Evolutionary conservation across 2,888 invertebrate species (phyloP), one percentile per base, ranked within the genome.

Genomic region (Latheticus oryzae): DNA sequence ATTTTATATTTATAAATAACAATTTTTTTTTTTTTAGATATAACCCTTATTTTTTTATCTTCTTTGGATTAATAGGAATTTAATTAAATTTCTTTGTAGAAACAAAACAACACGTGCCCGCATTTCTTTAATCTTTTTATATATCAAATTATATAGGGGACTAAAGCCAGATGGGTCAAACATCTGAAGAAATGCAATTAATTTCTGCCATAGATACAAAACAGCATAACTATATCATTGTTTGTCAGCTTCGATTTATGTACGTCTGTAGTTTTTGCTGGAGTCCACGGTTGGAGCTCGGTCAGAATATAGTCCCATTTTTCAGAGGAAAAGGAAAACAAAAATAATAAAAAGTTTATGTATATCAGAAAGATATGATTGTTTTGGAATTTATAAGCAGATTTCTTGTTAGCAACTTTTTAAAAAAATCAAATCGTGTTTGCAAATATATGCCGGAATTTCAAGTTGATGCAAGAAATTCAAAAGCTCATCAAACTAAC

Each of bases 401-500:
- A 42, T 42, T 42, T 16, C 28, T 26, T 42, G 8, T 42, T 21
- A 13, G n/a, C n/a, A n/a, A n/a, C n/a, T n/a, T n/a, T n/a, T 28
- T 23, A 17, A 28, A 42, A 42, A 42, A 35, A 3, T 32, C 33
- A 33, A 33, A 43, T 43, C 17, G 28, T 17, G 30, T 30, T 43
- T 43, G 28, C 30, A 43, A 43, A 43, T 43, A 8, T 9, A 26
- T 11, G 26, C 16, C 8, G 21, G 8, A 26, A 42, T 26, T 42
- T 42, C 16, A 24, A 42, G 28, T 30, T 28, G 23, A 43, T 30
- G 28, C 17, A 43, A 28, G 43, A 30, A 43, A 17, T 43, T 43
- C 43, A 43, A 43, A 43, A 30, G 43, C 43, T 43, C 43, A 43
- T 43, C 30, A 43, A 43, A 28, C 43, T 30, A 43, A 43, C 30